These are phyloP conservation scores for Hippopotamyrus pictus DNA, from an alignment of 2,797 vertebrate species.

Conservation along the genomic window DNA sequence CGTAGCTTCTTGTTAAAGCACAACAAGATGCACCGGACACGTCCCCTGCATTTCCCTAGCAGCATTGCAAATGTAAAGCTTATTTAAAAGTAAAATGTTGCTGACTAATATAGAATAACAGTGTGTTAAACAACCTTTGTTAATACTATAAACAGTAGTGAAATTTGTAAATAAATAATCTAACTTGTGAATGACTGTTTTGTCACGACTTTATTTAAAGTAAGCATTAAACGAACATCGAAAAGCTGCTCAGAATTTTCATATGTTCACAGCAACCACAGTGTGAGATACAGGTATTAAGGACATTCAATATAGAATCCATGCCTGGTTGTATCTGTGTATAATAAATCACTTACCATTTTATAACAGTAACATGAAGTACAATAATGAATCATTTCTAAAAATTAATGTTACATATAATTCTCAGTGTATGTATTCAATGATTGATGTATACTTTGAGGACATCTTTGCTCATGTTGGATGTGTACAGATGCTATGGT, in stretches of 20 bases:
- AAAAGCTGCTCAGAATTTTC: not conserved
- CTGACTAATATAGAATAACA: not conserved
- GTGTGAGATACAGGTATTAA: not conserved
- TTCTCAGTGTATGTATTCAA: not conserved
- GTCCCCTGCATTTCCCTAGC: not conserved
- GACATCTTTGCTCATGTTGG: not conserved
- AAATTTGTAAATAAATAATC: not conserved
- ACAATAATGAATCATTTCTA: not conserved
- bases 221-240: not conserved
- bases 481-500: not conserved
- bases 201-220: not conserved
- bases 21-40: not conserved
- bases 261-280: not conserved
- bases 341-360: not conserved
- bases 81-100: not conserved
- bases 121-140: not conserved
- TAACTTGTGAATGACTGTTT: not conserved
- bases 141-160: slow-evolving; percentile 2
- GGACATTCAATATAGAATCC: not conserved
- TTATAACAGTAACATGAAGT: not conserved
- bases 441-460: not conserved
- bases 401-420: not conserved
- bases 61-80: not conserved
- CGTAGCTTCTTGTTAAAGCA: not conserved
- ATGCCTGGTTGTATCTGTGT: not conserved